phyloP scores from a whole-genome alignment of 2,888 invertebrate species.

The Polia nebulosa region DNA sequence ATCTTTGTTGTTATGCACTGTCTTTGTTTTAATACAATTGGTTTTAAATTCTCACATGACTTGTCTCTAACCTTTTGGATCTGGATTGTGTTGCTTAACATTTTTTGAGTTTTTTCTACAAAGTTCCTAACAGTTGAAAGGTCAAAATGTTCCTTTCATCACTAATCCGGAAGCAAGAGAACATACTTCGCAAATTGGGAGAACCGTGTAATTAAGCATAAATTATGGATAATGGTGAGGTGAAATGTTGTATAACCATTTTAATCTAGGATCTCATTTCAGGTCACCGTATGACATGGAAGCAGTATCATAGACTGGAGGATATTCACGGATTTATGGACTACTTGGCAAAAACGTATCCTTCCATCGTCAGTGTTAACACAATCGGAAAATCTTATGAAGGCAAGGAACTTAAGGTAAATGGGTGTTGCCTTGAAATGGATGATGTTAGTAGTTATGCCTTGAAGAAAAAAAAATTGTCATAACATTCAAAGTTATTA shows the following conservation, averaged over 20 bases:
- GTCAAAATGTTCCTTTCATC: slow-evolving; percentile 30
- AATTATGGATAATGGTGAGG: slow-evolving; percentile 16
- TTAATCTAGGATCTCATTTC: slow-evolving; percentile 44
- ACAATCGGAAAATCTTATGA: slow-evolving; percentile 95
- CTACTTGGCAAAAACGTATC: slow-evolving; percentile 94
- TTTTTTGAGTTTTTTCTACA: slow-evolving; percentile 24
- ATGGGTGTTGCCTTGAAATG: too few species aligned
- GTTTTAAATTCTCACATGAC: slow-evolving; percentile 37
- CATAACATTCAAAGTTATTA: neutral
- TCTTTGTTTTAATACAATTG: slow-evolving; percentile 67
- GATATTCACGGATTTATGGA: slow-evolving; percentile 95
- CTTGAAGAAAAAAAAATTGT: neutral
- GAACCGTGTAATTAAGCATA: slow-evolving; percentile 38
- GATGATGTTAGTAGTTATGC: neutral
- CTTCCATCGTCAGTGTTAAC: slow-evolving; percentile 93
- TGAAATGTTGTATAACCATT: neutral
- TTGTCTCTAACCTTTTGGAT: slow-evolving; percentile 59
- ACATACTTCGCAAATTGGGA: neutral
- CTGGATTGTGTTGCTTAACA: slow-evolving; percentile 59
- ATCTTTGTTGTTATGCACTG: slow-evolving; percentile 71
- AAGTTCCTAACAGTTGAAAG: slow-evolving; percentile 38
- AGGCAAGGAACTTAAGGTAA: slow-evolving; percentile 94
- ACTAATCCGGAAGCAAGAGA: slow-evolving; percentile 54
- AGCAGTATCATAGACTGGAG: slow-evolving; percentile 94
- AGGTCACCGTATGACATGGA: slow-evolving; percentile 94